Conservation (phyloP, 2,113 vertebrate genomes). For the Urocolius indicus region DNA sequence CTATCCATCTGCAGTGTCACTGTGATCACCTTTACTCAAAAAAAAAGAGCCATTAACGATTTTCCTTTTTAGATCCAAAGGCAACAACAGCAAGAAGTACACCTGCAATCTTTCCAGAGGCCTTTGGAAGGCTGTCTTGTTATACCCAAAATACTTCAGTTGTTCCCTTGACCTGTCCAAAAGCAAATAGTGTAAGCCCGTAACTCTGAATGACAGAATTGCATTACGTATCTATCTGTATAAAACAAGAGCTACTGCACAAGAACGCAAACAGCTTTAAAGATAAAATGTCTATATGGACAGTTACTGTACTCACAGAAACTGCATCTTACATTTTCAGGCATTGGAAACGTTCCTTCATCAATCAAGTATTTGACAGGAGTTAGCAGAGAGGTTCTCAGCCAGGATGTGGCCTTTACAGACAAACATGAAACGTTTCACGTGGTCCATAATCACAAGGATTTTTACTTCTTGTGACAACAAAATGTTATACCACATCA, state of each 20-base stretch:
- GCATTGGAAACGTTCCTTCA: neutral
- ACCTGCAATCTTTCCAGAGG: neutral
- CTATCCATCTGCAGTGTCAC: neutral
- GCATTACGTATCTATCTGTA: neutral
- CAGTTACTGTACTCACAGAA: neutral
- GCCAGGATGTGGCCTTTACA: neutral
- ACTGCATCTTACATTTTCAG: neutral
- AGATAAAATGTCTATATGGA: neutral
- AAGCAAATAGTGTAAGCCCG: neutral
- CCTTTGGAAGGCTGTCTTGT: neutral
- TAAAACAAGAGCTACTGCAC: neutral
- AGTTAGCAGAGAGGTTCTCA: neutral
- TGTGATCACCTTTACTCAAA: neutral
- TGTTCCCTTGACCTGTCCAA: neutral
- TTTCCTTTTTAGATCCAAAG: neutral
- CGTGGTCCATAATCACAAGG: neutral
- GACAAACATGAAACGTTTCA: neutral
- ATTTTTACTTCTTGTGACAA: neutral
- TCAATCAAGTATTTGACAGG: neutral
- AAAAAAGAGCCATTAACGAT: neutral
- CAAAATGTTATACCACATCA: neutral
- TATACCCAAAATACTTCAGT: neutral
- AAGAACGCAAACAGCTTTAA: neutral
- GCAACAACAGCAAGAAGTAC: neutral
- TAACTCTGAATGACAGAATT: neutral